phyloP scores from a whole-genome alignment of 2,888 invertebrate genomes.

The Patella caerulea region DNA sequence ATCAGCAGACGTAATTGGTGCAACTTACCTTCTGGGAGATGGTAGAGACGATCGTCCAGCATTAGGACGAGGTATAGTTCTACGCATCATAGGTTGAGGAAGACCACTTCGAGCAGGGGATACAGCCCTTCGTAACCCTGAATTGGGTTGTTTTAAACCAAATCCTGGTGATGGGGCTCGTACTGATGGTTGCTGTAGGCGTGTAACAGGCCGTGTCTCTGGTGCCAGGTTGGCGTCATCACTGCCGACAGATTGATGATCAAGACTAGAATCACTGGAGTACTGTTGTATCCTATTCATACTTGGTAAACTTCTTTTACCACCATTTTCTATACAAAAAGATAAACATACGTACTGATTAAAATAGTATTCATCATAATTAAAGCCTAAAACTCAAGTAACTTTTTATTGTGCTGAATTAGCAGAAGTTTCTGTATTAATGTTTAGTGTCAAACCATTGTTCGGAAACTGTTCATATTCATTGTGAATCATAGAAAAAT shows the following conservation, averaged over 20 bases:
- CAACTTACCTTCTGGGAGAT: constrained; percentile 53
- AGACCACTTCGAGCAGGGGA: constrained; percentile 61
- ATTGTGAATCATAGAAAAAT: too few relatives aligned
- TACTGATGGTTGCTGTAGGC: constrained; percentile 42
- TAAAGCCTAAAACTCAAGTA: too few relatives aligned
- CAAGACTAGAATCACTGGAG: constrained; percentile 61
- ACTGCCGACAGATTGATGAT: constrained; percentile 49
- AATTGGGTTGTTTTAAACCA: constrained; percentile 44
- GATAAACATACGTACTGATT: too few relatives aligned
- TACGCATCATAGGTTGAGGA: constrained; percentile 52
- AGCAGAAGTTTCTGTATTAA: too few relatives aligned
- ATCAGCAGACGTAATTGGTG: constrained; percentile 13
- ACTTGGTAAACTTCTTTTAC: constrained; percentile 58
- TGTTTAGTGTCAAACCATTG: too few relatives aligned
- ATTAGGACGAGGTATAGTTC: constrained; percentile 53
- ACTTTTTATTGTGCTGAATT: too few relatives aligned
- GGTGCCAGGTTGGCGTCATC: constrained; percentile 47
- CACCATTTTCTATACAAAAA: neutral
- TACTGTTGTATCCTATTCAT: constrained; percentile 55
- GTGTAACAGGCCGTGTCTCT: constrained; percentile 37
- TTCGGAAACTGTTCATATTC: too few relatives aligned
- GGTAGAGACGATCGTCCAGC: constrained; percentile 51
- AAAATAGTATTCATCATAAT: too few relatives aligned
- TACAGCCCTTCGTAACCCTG: constrained; percentile 42
- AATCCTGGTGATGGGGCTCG: constrained; percentile 34